phyloP scores from a whole-genome alignment of 2,113 vertebrate species.

The Mormyrus iriodes region DNA sequence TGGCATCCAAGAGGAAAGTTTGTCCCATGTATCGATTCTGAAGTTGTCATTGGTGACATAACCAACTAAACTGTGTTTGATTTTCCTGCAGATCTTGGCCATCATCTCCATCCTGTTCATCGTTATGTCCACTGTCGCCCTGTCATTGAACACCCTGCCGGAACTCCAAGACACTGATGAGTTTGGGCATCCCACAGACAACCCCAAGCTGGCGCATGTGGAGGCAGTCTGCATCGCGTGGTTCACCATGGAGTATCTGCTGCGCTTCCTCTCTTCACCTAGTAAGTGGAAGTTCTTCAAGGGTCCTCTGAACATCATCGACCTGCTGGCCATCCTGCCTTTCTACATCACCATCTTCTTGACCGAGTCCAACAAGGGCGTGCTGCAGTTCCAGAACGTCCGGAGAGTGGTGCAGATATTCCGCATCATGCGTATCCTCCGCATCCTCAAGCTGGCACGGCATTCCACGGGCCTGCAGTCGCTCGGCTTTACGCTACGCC shows the following conservation, averaged over 20 bases:
- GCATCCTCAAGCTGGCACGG: conserved; percentile 90
- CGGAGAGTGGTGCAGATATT: conserved; percentile 96
- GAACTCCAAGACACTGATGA: conserved; percentile 91
- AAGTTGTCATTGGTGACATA: neutral
- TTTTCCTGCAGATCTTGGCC: conserved; percentile 78
- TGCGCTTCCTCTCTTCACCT: conserved; percentile 89
- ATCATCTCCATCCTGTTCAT: conserved; percentile 97
- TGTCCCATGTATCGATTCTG: neutral
- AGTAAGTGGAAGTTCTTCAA: conserved; percentile 98
- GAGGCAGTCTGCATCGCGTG: conserved; percentile 96
- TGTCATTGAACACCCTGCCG: conserved; percentile 94
- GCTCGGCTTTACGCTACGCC: conserved; percentile 85
- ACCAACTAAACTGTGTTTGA: conserved; percentile 4
- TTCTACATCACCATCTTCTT: conserved; percentile 97
- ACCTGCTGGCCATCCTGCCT: conserved; percentile 89
- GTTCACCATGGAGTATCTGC: conserved; percentile 97
- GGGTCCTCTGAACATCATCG: conserved; percentile 92
- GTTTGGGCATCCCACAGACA: conserved; percentile 89
- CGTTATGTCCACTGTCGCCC: conserved; percentile 89
- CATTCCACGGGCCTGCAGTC: conserved; percentile 97
- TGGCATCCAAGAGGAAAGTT: neutral
- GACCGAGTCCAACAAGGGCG: conserved; percentile 92
- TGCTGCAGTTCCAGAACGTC: conserved; percentile 95
- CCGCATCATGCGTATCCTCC: conserved; percentile 92
- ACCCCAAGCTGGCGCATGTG: conserved; percentile 86